These are phyloP conservation scores for Drosophila melanogaster DNA, from an alignment of 1,140 invertebrate species.

Conservation along the genomic window Release_6_plus_ISO1_MT NT_033779.5:7780001-7780500, in stretches of 20 bases:
- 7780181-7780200: conserved; percentile 20
- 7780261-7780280: conserved; percentile 87
- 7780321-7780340: conserved; percentile 89
- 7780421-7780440: conserved; percentile 91
- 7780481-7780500: conserved; percentile 89
- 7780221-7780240: conserved; percentile 90
- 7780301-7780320: conserved; percentile 90
- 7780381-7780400: conserved; percentile 93
- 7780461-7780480: conserved; percentile 90
- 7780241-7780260: conserved; percentile 90
- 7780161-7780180: conserved; percentile 7
- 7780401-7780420: conserved; percentile 91
- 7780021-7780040: not conserved
- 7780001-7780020: conserved; percentile 2
- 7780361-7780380: conserved; percentile 92
- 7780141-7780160: not conserved
- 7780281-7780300: conserved; percentile 89
- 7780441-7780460: conserved; percentile 88
- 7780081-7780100: conserved; percentile 16
- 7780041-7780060: conserved; percentile 19
- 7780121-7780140: conserved; percentile 49
- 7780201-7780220: conserved; percentile 86
- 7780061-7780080: not conserved
- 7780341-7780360: conserved; percentile 87
- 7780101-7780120: conserved; percentile 31